Evolutionary conservation across 2,113 vertebrate species (phyloP), one percentile per base, ranked within the genome.

Genomic region (Spea bombifrons): DNA sequence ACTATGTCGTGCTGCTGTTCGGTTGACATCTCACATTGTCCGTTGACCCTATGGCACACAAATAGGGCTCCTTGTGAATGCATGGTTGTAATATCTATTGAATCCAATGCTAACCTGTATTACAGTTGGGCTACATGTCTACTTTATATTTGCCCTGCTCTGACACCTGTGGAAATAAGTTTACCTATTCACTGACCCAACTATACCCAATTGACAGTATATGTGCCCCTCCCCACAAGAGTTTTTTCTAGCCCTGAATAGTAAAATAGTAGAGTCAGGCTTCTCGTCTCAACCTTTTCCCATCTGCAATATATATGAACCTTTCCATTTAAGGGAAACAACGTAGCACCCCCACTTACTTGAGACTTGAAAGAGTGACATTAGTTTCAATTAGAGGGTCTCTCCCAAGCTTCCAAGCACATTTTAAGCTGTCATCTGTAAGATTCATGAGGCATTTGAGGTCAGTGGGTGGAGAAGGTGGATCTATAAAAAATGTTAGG

Each of bases 391-490:
- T 89, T 74, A 88, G 80, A 9, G 88, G 89, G n/a, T 92, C 7
- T 0, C 71, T 77, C 3, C 91, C 93, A 1, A 86, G 88, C 59
- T 93, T 84, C 97, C 97, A 99, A 2, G 50, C 87, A 84, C 97
- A 99, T 4, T 73, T 87, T 83, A 99, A 91, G 70, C 46, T 79
- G 0, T 87, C 84, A 10, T 65, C 70, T 0, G 86, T 83, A 55
- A 95, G 85, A 86, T 91, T 93, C 83, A 95, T 91, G 77, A 87
- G 0, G 44, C 97, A 99, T 85, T 87, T 93, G 71, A 97, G 86
- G 85, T 95, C 95, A 68, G 83, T 82, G 7, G 96, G 94, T 13
- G 79, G 55, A 0, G 88, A 17, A 0, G 96, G 96, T 0, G 88
- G 92, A 83, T 93, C 97, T 99, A 79, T 1, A 44, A 61, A 44